phyloP scores from a whole-genome alignment of 2,113 vertebrate genomes.

The Chunga burmeisteri region DNA sequence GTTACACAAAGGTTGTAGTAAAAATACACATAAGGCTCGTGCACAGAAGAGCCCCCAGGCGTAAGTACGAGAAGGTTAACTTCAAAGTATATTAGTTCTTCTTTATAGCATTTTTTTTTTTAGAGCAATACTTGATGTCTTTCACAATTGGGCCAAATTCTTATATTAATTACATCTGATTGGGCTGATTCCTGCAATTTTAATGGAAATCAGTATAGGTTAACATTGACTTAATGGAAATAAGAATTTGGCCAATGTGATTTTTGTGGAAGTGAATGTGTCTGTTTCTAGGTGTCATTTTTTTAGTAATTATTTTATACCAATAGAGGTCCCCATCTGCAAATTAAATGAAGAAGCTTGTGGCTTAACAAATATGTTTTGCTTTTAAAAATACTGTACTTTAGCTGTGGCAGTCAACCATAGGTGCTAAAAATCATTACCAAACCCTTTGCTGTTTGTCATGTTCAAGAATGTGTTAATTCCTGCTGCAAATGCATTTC shows the following conservation, averaged over 20 bases:
- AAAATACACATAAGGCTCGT: background rate
- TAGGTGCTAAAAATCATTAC: constrained; percentile 12
- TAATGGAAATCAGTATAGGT: background rate
- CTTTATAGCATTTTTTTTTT: background rate
- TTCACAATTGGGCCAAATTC: background rate
- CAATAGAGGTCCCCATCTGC: constrained; percentile 82
- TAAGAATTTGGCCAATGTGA: background rate
- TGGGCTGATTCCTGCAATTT: background rate
- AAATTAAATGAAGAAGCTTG: constrained; percentile 69
- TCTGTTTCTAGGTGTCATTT: background rate
- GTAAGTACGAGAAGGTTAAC: background rate
- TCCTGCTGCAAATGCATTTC: background rate
- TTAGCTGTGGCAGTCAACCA: background rate
- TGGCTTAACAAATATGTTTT: background rate
- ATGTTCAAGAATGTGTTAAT: background rate
- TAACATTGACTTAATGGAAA: background rate
- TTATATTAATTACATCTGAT: background rate
- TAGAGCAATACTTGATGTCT: background rate
- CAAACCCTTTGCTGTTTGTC: background rate
- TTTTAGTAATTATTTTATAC: constrained; percentile 68
- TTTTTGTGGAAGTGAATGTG: background rate
- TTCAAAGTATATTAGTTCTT: background rate
- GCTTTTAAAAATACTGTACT: background rate
- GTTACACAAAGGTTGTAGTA: background rate
- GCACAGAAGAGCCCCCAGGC: background rate